Conservation (phyloP, 2,113 vertebrate species). For the Urocitellus parryii region DNA sequence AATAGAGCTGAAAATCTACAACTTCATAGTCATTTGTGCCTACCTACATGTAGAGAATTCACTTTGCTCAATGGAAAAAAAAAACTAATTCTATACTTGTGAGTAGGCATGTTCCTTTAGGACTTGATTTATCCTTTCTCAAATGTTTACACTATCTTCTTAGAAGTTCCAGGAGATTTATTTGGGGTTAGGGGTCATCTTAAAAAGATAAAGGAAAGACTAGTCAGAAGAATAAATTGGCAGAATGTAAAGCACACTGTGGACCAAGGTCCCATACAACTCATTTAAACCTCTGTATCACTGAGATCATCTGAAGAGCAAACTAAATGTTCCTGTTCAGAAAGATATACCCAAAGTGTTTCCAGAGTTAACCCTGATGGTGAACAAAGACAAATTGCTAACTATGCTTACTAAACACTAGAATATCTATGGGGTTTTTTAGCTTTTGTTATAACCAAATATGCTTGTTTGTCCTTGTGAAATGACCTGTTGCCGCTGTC, state of each 20-base stretch:
- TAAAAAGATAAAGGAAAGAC: not conserved
- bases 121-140: not conserved
- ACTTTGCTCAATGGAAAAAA: not conserved
- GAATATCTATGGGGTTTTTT: not conserved
- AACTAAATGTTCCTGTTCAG: not conserved
- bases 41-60: not conserved
- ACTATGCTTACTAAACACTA: not conserved
- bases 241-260: not conserved
- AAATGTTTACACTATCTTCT: not conserved
- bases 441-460: not conserved
- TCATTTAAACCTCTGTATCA: not conserved
- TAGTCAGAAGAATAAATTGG: not conserved
- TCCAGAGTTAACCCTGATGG: not conserved
- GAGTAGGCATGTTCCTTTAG: not conserved
- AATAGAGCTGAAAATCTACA: not conserved
- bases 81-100: not conserved
- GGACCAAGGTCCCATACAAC: not conserved
- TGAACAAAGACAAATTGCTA: constrained; percentile 11
- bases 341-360: not conserved
- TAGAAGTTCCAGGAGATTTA: not conserved
- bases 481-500: not conserved
- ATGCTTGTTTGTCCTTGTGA: not conserved
- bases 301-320: not conserved
- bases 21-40: not conserved
- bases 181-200: not conserved